Evolutionary conservation across 1,140 invertebrate genomes (phyloP), one percentile per base, ranked within the genome.

Genomic region (Nasonia longicornis): DNA sequence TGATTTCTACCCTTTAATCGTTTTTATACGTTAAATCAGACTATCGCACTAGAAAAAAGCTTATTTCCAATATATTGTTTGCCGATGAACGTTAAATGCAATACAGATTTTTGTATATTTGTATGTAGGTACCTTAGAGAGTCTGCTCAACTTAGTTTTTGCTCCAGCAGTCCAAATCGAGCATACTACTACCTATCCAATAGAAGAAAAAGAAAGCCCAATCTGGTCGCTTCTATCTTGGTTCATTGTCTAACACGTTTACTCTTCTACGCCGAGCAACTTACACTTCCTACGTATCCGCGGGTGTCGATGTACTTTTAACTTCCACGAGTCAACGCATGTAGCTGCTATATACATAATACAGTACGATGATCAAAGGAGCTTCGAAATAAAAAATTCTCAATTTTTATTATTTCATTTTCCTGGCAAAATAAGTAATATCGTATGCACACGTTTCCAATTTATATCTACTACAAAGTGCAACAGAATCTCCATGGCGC

Each of bases 261-360:
- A 58, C 52, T 58, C 16, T 7, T n/a, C 20, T 20, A 58, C n/a
- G 20, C 20, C 52, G 6, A 58, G 16, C 52, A 12, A 67, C 66
- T 31, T 31, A 16, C 12, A 67, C 29, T 67, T 67, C 26, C 66
- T 67, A 67, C 66, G 52, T 58, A 67, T 31, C 26, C 29, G 12
- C 63, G n/a, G n/a, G 66, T 67, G 26, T 67, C 66, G 66, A 67
- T 14, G 66, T 67, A 67, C 66, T 26, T 26, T 67, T 20, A 20
- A 2, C 6, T 67, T n/a, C 20, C 20, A 31, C 52, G 20, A 20
- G 20, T 16, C 3, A 58, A n/a, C 6, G 20, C n/a, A n/a, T 58
- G 16, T 20, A 7, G 52, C 52, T n/a, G 31, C 45, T 48, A 48
- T 48, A 48, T 48, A 14, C 14, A 14, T 48, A 48, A 42, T 8